Evolutionary conservation across 2,888 invertebrate species (phyloP), one percentile per base, ranked within the genome.

Genomic region (Scaptomyza tumidula): DNA sequence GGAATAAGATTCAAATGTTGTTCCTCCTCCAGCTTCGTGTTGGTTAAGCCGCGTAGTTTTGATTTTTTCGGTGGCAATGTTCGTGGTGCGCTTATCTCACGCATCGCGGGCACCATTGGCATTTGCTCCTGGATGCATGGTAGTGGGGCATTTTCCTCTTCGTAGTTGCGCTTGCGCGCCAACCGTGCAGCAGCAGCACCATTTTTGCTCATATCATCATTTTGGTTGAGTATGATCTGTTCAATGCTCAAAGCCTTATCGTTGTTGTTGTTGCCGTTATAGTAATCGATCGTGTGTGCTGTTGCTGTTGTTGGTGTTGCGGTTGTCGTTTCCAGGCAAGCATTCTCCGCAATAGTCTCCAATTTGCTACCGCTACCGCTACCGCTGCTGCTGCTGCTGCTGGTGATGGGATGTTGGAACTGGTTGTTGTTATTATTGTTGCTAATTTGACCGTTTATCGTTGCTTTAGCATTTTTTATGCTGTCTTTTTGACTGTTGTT

Each of bases 141-240:
- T 14, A 49, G 31, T 13, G 44, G 10, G 7, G 53, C 37, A n/a
- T 24, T 78, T 64, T 88, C 80, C 76, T 85, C 85, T 56, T 92
- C 92, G 60, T 89, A 92, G 63, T 89, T 90, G 14, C 92, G 88
- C 78, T 91, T 91, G 27, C 91, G 89, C 7, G 91, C 87, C 72
- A 62, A 50, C 6, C 66, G 81, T 50, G 68, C 86, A 39, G 65
- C 86, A 39, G 65, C 74, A 59, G 68, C 24, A 24, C 37, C 71
- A 62, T 67, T 73, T 70, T 56, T 66, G 58, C 69, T 69, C 53
- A 64, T 55, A 71, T 75, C 59, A 11, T 61, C 69, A 10, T 76
- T 78, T 29, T 74, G 78, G 16, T 49, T 48, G 7, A 63, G 27
- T 5, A 62, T 49, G 7, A 58, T 45, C 52, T 37, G 52, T 11